Conservation (phyloP, 1,140 invertebrate species). For the Leptoteleia sp. region DNA sequence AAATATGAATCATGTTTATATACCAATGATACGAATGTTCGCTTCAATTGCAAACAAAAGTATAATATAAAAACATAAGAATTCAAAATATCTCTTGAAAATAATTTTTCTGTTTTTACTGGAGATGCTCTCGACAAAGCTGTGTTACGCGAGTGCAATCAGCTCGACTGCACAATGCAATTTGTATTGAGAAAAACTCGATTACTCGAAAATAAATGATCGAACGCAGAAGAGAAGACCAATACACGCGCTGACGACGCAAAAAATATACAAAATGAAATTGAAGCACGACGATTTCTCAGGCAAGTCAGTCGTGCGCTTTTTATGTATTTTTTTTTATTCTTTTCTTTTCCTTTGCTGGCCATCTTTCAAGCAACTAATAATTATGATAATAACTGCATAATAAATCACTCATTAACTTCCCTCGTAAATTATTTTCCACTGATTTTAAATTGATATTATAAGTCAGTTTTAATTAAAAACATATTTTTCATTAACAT, state of each 20-base stretch:
- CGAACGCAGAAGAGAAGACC: constrained; percentile 4
- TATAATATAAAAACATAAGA: constrained; percentile 16
- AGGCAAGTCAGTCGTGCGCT: too few species aligned
- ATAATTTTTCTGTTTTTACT: constrained; percentile 9
- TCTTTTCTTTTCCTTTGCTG: neutral
- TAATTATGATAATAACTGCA: constrained; percentile 44
- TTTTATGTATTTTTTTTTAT: neutral
- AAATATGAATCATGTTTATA: constrained; percentile 10
- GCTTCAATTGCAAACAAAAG: constrained; percentile 6
- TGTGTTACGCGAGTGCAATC: constrained; percentile 19
- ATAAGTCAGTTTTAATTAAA: constrained; percentile 48
- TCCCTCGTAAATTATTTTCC: constrained; percentile 21
- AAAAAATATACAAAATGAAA: constrained; percentile 8
- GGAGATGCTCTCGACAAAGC: constrained; percentile 24
- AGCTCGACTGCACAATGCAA: constrained; percentile 8
- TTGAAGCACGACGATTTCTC: too few species aligned
- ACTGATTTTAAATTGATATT: constrained; percentile 39
- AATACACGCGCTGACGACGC: neutral
- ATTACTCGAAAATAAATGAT: constrained; percentile 29
- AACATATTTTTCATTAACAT: constrained; percentile 33
- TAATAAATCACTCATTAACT: constrained; percentile 26
- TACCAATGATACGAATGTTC: neutral
- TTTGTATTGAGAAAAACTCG: constrained; percentile 22
- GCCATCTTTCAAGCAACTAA: neutral
- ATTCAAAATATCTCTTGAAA: constrained; percentile 24